Evolutionary conservation across 1,140 invertebrate genomes (phyloP).

Genomic region (Mactra quadrangularis): DNA sequence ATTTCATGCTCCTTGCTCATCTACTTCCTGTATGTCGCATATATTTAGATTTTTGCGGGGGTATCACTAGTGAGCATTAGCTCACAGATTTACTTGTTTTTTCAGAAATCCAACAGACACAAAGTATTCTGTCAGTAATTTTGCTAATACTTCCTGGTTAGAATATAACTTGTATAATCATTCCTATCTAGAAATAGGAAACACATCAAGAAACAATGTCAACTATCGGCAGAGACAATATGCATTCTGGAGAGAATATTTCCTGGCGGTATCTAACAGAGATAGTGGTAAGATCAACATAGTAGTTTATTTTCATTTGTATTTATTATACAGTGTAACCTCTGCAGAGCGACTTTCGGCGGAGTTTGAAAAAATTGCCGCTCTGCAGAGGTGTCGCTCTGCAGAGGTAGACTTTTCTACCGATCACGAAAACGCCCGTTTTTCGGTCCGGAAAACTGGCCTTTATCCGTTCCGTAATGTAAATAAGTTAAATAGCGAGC

Average conservation of each 20-base stretch:
- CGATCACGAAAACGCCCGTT: too few species aligned
- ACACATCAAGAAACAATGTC: constrained; percentile 65
- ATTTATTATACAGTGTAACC: background rate
- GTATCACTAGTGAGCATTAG: too few species aligned
- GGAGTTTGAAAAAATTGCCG: too few species aligned
- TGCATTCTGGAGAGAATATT: constrained; percentile 76
- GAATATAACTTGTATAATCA: constrained; percentile 74
- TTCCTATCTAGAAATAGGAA: constrained; percentile 72
- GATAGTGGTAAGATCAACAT: constrained; percentile 61
- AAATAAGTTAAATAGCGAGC: too few species aligned
- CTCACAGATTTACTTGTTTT: constrained; percentile 7
- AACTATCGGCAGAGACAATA: constrained; percentile 73
- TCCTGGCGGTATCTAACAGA: constrained; percentile 68
- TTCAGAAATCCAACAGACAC: constrained; percentile 73
- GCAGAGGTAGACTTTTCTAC: too few species aligned
- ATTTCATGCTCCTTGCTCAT: too few species aligned
- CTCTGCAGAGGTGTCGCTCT: too few species aligned
- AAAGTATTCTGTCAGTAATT: constrained; percentile 54
- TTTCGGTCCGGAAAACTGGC: too few species aligned
- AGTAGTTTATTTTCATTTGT: background rate
- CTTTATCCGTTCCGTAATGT: too few species aligned
- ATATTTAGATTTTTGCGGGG: too few species aligned
- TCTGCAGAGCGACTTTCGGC: too few species aligned
- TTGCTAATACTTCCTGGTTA: constrained; percentile 70
- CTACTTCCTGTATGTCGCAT: too few species aligned